Evolutionary conservation across 2,888 invertebrate species (phyloP).

Genomic region (Linyphia triangularis): DNA sequence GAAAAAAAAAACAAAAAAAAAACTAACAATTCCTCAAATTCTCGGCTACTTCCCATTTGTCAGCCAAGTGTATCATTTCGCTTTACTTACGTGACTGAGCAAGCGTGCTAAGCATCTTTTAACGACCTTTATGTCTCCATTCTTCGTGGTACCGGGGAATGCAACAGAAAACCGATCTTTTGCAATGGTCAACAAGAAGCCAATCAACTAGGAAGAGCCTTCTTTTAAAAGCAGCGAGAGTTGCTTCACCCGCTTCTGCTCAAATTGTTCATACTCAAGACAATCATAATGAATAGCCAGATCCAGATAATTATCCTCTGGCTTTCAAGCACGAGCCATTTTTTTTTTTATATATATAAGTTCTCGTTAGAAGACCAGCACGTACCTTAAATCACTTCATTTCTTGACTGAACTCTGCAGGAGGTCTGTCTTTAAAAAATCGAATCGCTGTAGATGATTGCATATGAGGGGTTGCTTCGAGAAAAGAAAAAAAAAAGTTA

Average conservation of each 20-base stretch:
- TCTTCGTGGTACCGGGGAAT: not conserved
- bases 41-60: not conserved
- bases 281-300: not conserved
- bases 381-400: not conserved
- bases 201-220: not conserved
- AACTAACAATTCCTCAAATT: not conserved
- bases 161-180: not conserved
- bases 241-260: not conserved
- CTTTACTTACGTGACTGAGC: conserved; percentile 1
- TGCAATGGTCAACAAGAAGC: not conserved
- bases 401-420: not conserved
- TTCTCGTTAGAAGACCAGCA: not conserved
- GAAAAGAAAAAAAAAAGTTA: not conserved
- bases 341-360: not conserved
- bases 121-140: not conserved
- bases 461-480: not conserved
- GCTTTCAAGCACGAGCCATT: conserved; percentile 10
- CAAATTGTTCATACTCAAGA: not conserved
- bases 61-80: conserved; percentile 2
- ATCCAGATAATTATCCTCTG: not conserved
- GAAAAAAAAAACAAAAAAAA: not conserved
- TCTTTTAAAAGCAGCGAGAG: not conserved
- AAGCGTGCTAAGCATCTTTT: conserved; percentile 25
- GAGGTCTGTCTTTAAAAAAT: not conserved
- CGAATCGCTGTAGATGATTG: not conserved